These are phyloP conservation scores for Rhamnusium bicolor DNA, from an alignment of 2,888 invertebrate species.

Conservation along the genomic window DNA sequence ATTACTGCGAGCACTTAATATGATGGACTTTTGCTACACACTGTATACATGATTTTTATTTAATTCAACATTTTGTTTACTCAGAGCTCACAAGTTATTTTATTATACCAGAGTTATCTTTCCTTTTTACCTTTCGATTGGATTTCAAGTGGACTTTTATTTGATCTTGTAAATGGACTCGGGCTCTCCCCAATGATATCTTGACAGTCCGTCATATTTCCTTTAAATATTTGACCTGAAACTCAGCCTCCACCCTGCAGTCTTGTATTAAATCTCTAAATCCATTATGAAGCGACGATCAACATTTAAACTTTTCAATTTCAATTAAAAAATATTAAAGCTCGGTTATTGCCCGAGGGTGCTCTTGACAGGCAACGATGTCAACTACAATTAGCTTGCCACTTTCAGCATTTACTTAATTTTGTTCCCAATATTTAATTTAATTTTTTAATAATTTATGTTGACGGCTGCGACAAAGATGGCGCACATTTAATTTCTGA, in stretches of 20 bases:
- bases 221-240: constrained; percentile 63
- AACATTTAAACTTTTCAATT: constrained; percentile 64
- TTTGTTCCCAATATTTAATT: constrained; percentile 20
- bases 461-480: not conserved
- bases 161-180: constrained; percentile 16
- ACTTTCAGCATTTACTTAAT: constrained; percentile 41
- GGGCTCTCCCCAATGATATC: constrained; percentile 21
- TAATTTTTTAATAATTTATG: constrained; percentile 7
- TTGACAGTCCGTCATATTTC: constrained; percentile 46
- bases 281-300: constrained; percentile 39
- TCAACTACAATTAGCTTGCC: constrained; percentile 45
- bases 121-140: constrained; percentile 17
- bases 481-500: not conserved
- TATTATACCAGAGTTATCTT: not conserved
- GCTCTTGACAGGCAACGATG: constrained; percentile 37
- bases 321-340: constrained; percentile 51
- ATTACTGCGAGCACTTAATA: too few species aligned
- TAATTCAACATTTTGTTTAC: too few species aligned
- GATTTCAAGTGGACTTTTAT: constrained; percentile 26
- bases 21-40: too few species aligned
- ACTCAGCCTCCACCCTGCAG: constrained; percentile 23
- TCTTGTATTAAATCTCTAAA: constrained; percentile 42
- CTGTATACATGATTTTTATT: not conserved
- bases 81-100: not conserved
- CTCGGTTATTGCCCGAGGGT: not conserved